phyloP scores from a whole-genome alignment of 2,113 vertebrate species.

The Chaetops frenatus region DNA sequence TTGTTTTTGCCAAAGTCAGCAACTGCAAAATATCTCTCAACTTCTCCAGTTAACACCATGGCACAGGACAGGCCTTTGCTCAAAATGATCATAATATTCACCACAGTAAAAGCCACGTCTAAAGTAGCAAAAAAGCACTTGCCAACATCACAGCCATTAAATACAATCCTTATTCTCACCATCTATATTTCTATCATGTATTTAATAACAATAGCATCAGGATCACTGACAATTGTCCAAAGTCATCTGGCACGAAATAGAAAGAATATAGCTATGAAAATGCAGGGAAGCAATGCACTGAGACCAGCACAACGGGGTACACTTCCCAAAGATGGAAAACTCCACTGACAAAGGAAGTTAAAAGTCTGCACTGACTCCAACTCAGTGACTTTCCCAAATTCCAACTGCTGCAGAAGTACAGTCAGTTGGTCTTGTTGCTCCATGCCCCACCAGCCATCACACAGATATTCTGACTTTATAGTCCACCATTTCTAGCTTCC shows the following conservation, averaged over 20 bases:
- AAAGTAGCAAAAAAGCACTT: not conserved
- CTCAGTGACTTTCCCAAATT: not conserved
- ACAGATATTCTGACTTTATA: not conserved
- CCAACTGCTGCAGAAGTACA: not conserved
- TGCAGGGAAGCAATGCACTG: not conserved
- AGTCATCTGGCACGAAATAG: not conserved
- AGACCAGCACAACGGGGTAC: not conserved
- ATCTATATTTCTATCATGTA: not conserved
- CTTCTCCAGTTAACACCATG: not conserved
- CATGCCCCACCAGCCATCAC: not conserved
- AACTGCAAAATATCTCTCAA: slow-evolving; percentile 22
- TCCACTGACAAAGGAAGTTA: not conserved
- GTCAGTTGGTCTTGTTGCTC: not conserved
- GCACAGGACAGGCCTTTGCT: not conserved
- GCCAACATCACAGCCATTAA: not conserved
- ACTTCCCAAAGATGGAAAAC: not conserved
- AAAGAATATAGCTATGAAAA: not conserved
- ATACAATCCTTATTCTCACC: not conserved
- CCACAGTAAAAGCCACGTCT: not conserved
- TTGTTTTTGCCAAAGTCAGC: slow-evolving; percentile 60
- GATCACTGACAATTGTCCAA: not conserved
- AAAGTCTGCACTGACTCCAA: not conserved
- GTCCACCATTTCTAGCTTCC: not conserved
- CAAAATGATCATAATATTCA: not conserved
- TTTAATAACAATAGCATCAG: not conserved